phyloP scores from a whole-genome alignment of 2,888 invertebrate species.

The Choristoneura rosaceana region DNA sequence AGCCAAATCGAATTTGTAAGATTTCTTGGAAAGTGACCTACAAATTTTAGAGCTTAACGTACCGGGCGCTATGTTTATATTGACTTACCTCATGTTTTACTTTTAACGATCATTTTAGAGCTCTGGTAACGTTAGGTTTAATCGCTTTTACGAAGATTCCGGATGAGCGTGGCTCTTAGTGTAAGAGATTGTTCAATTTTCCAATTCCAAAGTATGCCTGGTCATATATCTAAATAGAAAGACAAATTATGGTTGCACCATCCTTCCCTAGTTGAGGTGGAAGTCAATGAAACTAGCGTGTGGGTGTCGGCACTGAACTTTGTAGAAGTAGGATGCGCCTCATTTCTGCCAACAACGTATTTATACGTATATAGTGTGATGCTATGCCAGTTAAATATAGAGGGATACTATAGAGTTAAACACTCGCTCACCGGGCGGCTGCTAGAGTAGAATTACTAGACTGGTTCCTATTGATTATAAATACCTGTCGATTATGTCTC shows the following conservation, averaged over 20 bases:
- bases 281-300: slow-evolving; percentile 69
- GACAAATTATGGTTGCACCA: slow-evolving; percentile 67
- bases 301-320: slow-evolving; percentile 75
- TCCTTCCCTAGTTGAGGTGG: slow-evolving; percentile 56
- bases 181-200: slow-evolving; percentile 49
- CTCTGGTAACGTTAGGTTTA: slow-evolving; percentile 26
- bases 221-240: slow-evolving; percentile 68
- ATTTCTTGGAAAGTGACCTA: slow-evolving; percentile 55
- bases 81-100: slow-evolving; percentile 38
- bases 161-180: slow-evolving; percentile 19
- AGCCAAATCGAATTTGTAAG: slow-evolving; percentile 33
- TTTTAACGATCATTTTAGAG: slow-evolving; percentile 33
- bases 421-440: background rate
- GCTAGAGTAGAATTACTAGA: background rate
- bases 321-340: slow-evolving; percentile 75
- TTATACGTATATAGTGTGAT: slow-evolving; percentile 17
- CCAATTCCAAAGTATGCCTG: slow-evolving; percentile 49
- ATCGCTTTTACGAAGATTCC: slow-evolving; percentile 20
- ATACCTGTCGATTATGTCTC: slow-evolving; percentile 12
- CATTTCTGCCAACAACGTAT: slow-evolving; percentile 67
- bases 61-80: slow-evolving; percentile 59
- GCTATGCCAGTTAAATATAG: slow-evolving; percentile 20
- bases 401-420: background rate
- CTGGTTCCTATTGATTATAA: background rate
- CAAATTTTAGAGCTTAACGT: slow-evolving; percentile 46